Evolutionary conservation across 2,888 invertebrate species (phyloP).

Genomic region (Deilephila porcellus): DNA sequence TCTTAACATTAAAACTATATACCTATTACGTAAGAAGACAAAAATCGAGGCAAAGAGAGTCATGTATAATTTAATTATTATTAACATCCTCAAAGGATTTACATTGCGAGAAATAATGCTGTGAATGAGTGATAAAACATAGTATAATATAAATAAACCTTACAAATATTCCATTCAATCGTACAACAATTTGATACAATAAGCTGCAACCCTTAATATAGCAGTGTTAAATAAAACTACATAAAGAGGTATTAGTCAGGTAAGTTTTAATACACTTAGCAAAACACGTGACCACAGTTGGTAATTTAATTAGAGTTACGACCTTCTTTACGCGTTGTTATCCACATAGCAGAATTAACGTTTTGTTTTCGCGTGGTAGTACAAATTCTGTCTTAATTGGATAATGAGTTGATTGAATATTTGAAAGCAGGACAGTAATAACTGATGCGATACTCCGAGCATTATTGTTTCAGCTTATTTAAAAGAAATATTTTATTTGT

Average conservation of each 20-base stretch:
- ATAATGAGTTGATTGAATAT: not conserved
- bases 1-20: too few species aligned
- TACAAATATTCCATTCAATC: too few species aligned
- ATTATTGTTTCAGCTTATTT: too few species aligned
- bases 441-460: too few species aligned
- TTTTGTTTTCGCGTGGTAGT: not conserved
- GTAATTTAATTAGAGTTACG: slow-evolving; percentile 33
- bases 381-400: not conserved
- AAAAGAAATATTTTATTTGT: too few species aligned
- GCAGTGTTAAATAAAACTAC: not conserved
- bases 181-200: not conserved
- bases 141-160: too few species aligned
- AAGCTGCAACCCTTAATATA: not conserved
- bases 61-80: too few species aligned
- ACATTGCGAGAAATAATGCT: too few species aligned
- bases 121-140: too few species aligned
- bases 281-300: slow-evolving; percentile 22
- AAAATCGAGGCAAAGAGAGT: too few species aligned
- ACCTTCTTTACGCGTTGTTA: slow-evolving; percentile 23
- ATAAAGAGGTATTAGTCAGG: slow-evolving; percentile 24
- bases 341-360: not conserved
- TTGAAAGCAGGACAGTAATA: not conserved
- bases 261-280: slow-evolving; percentile 29
- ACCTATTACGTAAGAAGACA: too few species aligned
- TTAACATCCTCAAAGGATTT: too few species aligned